Evolutionary conservation across 2,113 vertebrate genomes (phyloP).

Genomic region (Petroica traversi): DNA sequence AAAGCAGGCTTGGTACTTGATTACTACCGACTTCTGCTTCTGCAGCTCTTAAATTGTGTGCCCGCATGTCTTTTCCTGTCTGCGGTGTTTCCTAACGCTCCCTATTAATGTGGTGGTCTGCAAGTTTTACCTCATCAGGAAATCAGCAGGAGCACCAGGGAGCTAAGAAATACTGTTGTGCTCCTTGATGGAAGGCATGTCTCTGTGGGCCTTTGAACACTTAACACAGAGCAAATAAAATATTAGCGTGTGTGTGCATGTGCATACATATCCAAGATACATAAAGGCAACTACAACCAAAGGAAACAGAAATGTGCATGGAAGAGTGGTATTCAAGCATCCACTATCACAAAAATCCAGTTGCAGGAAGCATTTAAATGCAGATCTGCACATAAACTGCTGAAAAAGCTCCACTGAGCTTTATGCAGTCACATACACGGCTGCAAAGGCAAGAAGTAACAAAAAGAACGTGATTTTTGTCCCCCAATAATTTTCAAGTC

Average conservation of each 20-base stretch:
- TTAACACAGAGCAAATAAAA: slow-evolving; percentile 57
- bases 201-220: slow-evolving; percentile 40
- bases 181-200: slow-evolving; percentile 6
- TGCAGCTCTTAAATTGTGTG: not conserved
- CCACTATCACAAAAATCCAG: slow-evolving; percentile 1
- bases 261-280: slow-evolving; percentile 18
- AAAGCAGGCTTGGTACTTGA: not conserved
- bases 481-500: not conserved
- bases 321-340: not conserved
- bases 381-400: not conserved
- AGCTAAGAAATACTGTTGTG: slow-evolving; percentile 16
- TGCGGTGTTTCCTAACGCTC: not conserved
- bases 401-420: not conserved
- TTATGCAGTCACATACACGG: not conserved
- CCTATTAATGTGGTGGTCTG: not conserved
- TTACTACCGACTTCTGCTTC: not conserved
- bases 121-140: slow-evolving; percentile 25
- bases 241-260: not conserved
- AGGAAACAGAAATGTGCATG: not conserved
- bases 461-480: not conserved
- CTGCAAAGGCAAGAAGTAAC: not conserved
- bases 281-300: slow-evolving; percentile 1
- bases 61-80: not conserved
- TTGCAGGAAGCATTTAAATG: slow-evolving; percentile 1
- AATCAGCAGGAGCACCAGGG: not conserved